Base-by-base conservation (phyloP, 2,113 vertebrate species). In the Zeus faber region DNA sequence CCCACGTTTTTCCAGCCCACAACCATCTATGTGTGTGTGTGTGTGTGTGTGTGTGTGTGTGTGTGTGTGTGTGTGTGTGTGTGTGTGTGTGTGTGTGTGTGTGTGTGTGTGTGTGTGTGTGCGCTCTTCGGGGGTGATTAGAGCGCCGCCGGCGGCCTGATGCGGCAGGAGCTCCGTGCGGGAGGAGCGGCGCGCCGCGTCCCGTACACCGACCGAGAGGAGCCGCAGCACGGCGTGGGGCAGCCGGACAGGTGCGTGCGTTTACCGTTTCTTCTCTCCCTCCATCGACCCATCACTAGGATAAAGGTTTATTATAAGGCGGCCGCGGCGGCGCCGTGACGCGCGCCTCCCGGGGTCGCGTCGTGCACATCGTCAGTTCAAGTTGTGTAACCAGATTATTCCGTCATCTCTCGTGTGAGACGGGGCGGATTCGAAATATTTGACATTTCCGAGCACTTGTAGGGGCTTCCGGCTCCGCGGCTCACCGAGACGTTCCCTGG, bases 181-280 rank as follows among this genome's bases (percentile, higher is more conserved):
- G 68, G 59, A 35, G 68, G 59, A 62, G 60, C 43, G 45, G 68
- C 75, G 54, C 63, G 67, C 27, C 65, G 64, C 48, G 50, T 82
- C 73, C 76, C 37, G 62, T 44, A 52, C 49, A 74, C 67, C 65
- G 56, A 67, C 62, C 68, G 71, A 77, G 51, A 43, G 48, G 45
- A 39, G 31, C 44, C 29, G 25, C 17, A 41, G 18, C 49, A 55
- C 63, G 54, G 78, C 69, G 66, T 66, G 81, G 72, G n/a, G n/a
- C n/a, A n/a, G n/a, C n/a, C n/a, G n/a, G 81, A 81, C 81, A 86
- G 81, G 86, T 88, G 74, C 67, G 79, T 84, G 22, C 11, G 27
- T n/a, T 45, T 47, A 41, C 2, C 21, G 22, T 47, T 49, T 27
- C 2, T 23, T n/a, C 17, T 37, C 21, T 35, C 18, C 8, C 50